Evolutionary conservation across 2,888 invertebrate genomes (phyloP).

Genomic region (Epinotia bilunana): DNA sequence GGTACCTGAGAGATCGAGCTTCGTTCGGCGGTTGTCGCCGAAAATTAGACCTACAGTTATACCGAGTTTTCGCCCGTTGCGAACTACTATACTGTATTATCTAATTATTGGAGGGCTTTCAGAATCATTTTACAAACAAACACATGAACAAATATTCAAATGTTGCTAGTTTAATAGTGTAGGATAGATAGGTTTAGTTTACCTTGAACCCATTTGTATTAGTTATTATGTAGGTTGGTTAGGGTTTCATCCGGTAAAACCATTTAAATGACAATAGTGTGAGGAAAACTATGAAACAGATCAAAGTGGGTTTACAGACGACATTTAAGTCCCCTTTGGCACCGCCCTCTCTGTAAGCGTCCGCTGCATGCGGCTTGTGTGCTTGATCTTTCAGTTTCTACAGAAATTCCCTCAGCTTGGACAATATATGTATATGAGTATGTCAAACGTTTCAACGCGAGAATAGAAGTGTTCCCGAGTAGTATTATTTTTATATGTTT

Average conservation of each 20-base stretch:
- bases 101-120: background rate
- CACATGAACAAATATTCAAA: too few species aligned
- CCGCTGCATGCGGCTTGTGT: slow-evolving; percentile 50
- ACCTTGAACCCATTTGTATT: background rate
- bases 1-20: too few species aligned
- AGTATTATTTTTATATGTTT: slow-evolving; percentile 46
- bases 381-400: slow-evolving; percentile 57
- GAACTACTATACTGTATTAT: background rate
- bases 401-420: slow-evolving; percentile 55
- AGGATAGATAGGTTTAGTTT: too few species aligned
- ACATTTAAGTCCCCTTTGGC: slow-evolving; percentile 43
- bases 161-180: too few species aligned
- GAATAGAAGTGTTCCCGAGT: slow-evolving; percentile 53
- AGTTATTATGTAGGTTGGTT: background rate
- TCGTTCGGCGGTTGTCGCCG: too few species aligned
- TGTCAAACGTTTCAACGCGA: slow-evolving; percentile 54
- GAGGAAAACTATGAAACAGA: slow-evolving; percentile 32
- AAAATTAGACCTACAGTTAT: too few species aligned
- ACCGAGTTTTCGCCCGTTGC: too few species aligned
- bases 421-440: slow-evolving; percentile 56
- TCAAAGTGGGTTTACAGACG: slow-evolving; percentile 46
- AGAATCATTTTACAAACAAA: too few species aligned
- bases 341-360: slow-evolving; percentile 44
- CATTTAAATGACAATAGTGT: background rate
- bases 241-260: background rate